Evolutionary conservation across 2,113 vertebrate species (phyloP), one percentile per base, ranked within the genome.

Genomic region (Stegostoma tigrinum): DNA sequence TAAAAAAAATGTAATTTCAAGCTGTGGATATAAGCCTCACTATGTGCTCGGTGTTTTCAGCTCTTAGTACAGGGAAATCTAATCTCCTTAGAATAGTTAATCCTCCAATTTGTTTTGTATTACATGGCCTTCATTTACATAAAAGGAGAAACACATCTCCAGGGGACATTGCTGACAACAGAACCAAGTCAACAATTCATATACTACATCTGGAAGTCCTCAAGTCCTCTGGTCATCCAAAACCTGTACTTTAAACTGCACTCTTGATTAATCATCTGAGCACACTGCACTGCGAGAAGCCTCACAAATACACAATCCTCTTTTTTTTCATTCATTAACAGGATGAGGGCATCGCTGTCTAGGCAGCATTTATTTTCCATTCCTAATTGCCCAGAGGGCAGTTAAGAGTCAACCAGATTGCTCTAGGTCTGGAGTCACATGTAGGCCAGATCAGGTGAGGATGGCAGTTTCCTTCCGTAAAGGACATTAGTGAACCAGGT

Each of bases 151-250:
- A 14, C 5, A 64, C 55, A 64, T 91, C 87, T 64, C 5, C 27
- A 64, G 15, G 64, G 34, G 87, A 30, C 17, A 64, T 55, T 30
- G 14, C 87, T 19, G 30, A 64, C 30, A 64, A 19, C 17, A 64
- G 55, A 90, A 90, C 87, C 87, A 90, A 90, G 55, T 55, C 52
- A 90, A 90, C 87, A n/a, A 15, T 30, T n/a, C 55, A 55, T 64
- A 14, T 64, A 0, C 87, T 34, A 17, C 15, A 64, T n/a, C 87
- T 61, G 27, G 87, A 61, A 27, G 87, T 55, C 52, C 55, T 5
- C 17, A 30, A 61, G 42, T 48, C 15, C 30, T 90, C 87, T 89
- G 48, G 27, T 30, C 87, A 27, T 8, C 85, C 48, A 7, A 64
- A 91, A 61, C 87, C 15, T 91, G 3, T 34, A 19, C 30, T 34